A percentile compares a stretch with the other conserved stretches of the same genome.
Evolutionary conservation across 1,140 invertebrate species (phyloP).

Genomic region (Drosophila azteca): DNA sequence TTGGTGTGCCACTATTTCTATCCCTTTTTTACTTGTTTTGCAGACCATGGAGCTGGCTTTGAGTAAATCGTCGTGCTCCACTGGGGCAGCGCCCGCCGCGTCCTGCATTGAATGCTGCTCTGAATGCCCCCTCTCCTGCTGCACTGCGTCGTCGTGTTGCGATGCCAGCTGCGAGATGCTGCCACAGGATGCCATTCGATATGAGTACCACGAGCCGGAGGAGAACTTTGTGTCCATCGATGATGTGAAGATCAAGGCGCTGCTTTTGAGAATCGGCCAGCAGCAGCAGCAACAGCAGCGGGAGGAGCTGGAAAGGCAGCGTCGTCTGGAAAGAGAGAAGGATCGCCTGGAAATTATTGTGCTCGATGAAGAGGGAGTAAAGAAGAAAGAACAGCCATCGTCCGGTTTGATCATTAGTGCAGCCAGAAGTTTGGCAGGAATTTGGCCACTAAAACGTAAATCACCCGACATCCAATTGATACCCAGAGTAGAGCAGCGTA

Average conservation of each 20-base stretch:
- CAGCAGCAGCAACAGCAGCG: slow-evolving; percentile 47
- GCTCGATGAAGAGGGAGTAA: slow-evolving; percentile 63
- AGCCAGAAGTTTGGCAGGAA: slow-evolving; percentile 47
- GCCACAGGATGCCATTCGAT: slow-evolving; percentile 42
- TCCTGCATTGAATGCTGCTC: slow-evolving; percentile 62
- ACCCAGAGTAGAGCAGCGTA: slow-evolving; percentile 39
- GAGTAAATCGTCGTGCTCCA: slow-evolving; percentile 12
- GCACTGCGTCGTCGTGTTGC: slow-evolving; percentile 49
- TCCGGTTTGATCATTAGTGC: slow-evolving; percentile 49
- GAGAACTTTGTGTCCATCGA: slow-evolving; percentile 81
- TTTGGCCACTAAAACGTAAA: slow-evolving; percentile 18
- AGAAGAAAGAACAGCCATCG: slow-evolving; percentile 10
- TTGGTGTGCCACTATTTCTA: background rate
- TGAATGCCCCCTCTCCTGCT: slow-evolving; percentile 53
- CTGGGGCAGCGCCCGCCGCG: slow-evolving; percentile 1
- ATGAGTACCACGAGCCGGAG: slow-evolving; percentile 77
- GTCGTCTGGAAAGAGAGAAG: slow-evolving; percentile 5
- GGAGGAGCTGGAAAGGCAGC: slow-evolving; percentile 20
- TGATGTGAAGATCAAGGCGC: slow-evolving; percentile 72
- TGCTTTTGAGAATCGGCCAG: slow-evolving; percentile 66
- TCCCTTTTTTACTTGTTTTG: background rate
- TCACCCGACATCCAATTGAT: slow-evolving; percentile 62
- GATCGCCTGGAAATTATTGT: slow-evolving; percentile 60
- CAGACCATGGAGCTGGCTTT: slow-evolving; percentile 56
- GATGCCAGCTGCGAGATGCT: slow-evolving; percentile 54